phyloP scores from a whole-genome alignment of 1,140 invertebrate species.

The Zaprionus inermis region DNA sequence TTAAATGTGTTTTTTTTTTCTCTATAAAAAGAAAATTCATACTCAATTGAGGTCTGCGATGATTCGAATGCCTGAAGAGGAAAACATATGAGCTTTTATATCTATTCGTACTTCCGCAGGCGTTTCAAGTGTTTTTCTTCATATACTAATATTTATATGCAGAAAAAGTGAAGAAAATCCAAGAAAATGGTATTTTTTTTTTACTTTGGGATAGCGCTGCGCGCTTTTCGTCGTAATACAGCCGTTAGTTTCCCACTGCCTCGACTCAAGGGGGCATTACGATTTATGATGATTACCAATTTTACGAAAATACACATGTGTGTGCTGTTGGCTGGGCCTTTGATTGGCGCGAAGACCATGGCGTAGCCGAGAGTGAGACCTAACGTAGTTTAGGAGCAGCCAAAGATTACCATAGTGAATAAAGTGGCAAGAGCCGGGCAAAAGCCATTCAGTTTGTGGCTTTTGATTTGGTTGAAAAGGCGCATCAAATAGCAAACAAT shows the following conservation, averaged over 20 bases:
- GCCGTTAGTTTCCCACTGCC: constrained; percentile 53
- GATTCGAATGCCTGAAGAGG: constrained; percentile 45
- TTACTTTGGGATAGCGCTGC: constrained; percentile 29
- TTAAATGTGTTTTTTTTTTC: not conserved
- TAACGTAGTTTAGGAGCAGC: not conserved
- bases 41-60: constrained; percentile 21
- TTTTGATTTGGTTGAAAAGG: constrained; percentile 47
- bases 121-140: constrained; percentile 24
- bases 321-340: constrained; percentile 31
- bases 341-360: constrained; percentile 49
- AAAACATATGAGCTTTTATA: constrained; percentile 41
- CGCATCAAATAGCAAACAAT: constrained; percentile 33
- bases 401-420: constrained; percentile 67
- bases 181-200: constrained; percentile 15
- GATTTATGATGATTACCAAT: constrained; percentile 78
- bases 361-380: not conserved
- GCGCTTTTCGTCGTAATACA: constrained; percentile 35
- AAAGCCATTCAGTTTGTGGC: constrained; percentile 69
- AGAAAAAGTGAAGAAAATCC: constrained; percentile 39
- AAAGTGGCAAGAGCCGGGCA: too few species aligned
- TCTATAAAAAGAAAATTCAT: constrained; percentile 9
- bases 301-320: constrained; percentile 20
- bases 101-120: constrained; percentile 37
- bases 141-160: constrained; percentile 26
- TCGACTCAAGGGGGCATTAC: constrained; percentile 60